phyloP scores from a whole-genome alignment of 2,888 invertebrate species.

The Clusia tigrina region DNA sequence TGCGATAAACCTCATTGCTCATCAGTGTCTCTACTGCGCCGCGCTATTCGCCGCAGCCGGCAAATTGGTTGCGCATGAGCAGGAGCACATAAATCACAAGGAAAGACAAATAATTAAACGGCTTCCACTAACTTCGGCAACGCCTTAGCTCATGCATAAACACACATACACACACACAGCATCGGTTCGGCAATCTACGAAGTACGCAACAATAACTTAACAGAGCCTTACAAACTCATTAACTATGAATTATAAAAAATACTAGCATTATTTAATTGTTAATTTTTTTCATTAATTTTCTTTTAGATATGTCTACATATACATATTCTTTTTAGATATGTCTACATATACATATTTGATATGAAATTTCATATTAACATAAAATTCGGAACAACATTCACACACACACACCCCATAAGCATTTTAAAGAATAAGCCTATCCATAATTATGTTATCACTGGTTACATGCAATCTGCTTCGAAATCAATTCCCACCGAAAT shows the following conservation, averaged over 20 bases:
- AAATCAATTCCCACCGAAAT: no score
- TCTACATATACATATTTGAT: background rate
- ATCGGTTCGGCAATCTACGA: no score
- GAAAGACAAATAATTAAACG: conserved; percentile 23
- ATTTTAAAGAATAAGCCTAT: no score
- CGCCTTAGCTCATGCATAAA: no score
- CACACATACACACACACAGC: no score
- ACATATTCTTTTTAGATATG: background rate
- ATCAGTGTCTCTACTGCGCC: conserved; percentile 39
- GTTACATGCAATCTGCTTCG: no score
- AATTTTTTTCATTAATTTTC: background rate
- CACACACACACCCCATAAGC: no score
- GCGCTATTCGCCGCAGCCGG: conserved; percentile 32
- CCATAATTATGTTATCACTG: no score
- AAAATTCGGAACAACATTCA: no score
- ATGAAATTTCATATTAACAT: no score
- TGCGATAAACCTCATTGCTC: conserved; percentile 20
- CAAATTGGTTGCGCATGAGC: conserved; percentile 30
- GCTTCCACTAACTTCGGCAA: background rate
- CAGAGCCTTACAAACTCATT: background rate
- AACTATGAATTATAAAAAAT: no score
- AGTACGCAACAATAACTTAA: background rate
- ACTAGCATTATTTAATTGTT: no score
- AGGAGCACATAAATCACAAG: conserved; percentile 16
- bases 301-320: background rate